These are phyloP conservation scores for Schlechtendalia chinensis DNA, from an alignment of 1,140 invertebrate species.

Conservation along the genomic window DNA sequence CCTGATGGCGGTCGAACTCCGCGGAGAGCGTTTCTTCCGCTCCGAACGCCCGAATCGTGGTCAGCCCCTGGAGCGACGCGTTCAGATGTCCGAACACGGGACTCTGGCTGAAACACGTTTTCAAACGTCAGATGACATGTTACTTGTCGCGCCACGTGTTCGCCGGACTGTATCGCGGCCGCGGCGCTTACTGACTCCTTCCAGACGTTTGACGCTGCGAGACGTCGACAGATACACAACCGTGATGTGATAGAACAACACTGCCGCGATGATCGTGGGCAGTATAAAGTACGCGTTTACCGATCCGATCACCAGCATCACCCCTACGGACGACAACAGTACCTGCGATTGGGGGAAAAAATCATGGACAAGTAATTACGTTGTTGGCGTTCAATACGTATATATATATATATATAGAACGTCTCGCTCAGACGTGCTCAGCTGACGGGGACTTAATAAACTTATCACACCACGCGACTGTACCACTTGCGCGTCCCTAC, in stretches of 20 bases:
- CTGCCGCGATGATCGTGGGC: constrained; percentile 62
- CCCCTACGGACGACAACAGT: constrained; percentile 64
- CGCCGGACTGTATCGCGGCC: no score
- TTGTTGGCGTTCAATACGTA: no score
- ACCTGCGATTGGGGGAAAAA: constrained; percentile 56
- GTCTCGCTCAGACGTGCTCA: background rate
- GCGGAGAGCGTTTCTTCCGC: constrained; percentile 74
- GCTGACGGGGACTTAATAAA: no score
- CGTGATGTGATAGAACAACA: constrained; percentile 60
- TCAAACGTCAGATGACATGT: no score
- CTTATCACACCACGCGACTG: no score
- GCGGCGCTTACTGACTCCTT: constrained; percentile 62
- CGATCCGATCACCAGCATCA: constrained; percentile 63
- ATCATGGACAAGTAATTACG: no score
- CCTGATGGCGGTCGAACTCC: constrained; percentile 77
- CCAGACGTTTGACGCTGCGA: constrained; percentile 65
- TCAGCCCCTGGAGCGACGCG: constrained; percentile 80
- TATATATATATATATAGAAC: background rate
- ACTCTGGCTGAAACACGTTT: constrained; percentile 62
- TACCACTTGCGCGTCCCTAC: no score
- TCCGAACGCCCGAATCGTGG: constrained; percentile 81
- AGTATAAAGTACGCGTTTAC: constrained; percentile 65
- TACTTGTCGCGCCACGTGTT: no score
- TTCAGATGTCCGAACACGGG: constrained; percentile 87
- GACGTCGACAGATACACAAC: constrained; percentile 66